phyloP scores from a whole-genome alignment of 2,113 vertebrate genomes.

The Plotosus lineatus region DNA sequence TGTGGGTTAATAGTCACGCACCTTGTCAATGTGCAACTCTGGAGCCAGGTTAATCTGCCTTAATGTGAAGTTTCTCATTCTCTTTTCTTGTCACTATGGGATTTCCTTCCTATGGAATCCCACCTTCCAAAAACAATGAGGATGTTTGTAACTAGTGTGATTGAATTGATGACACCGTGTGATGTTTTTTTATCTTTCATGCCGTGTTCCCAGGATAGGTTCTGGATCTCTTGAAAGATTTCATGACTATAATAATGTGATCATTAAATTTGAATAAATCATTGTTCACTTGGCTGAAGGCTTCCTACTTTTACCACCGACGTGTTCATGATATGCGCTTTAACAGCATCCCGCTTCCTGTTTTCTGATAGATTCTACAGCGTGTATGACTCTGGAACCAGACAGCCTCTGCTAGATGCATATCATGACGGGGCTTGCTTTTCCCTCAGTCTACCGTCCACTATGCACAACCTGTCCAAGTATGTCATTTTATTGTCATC shows the following conservation, averaged over 20 bases:
- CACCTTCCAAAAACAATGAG: neutral
- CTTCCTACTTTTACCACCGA: neutral
- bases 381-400: constrained; percentile 84
- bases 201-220: neutral
- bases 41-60: neutral
- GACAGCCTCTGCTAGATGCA: constrained; percentile 85
- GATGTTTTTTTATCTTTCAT: neutral
- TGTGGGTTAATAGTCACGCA: too few species aligned
- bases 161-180: too few species aligned
- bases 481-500: constrained; percentile 55
- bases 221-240: neutral
- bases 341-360: constrained; percentile 1
- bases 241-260: neutral
- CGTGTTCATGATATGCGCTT: neutral
- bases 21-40: too few species aligned
- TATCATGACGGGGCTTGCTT: constrained; percentile 88
- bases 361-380: constrained; percentile 78
- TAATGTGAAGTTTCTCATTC: neutral
- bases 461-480: constrained; percentile 78
- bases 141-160: neutral
- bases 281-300: neutral
- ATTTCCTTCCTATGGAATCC: neutral
- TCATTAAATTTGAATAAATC: neutral
- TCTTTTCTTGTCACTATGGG: neutral
- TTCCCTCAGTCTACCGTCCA: constrained; percentile 80